Base-by-base conservation (phyloP, 2,797 vertebrate genomes). In the Cossypha polioptera region DNA sequence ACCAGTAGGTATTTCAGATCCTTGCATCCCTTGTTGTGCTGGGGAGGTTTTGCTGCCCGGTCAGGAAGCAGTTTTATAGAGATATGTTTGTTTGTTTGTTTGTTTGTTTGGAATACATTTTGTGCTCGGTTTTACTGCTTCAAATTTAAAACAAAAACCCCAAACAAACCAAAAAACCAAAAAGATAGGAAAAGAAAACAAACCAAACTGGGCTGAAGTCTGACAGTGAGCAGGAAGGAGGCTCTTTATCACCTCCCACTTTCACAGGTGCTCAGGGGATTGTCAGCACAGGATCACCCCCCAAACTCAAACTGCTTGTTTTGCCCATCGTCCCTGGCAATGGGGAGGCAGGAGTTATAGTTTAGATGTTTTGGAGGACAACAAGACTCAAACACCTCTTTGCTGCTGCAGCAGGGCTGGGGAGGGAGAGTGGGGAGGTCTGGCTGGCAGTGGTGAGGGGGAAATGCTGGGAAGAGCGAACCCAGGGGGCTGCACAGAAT, bases 1-100 rank as follows among this genome's bases (percentile, higher is more conserved):
- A 78, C 82, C 88, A 94, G 96, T 95, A 95, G 65, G 94, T 96
- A 97, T 96, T 97, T 97, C 97, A 97, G 95, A 96, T 93, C 96
- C 96, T 91, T 63, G 50, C 47, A 96, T 92, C 94, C 96, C 96
- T 96, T 97, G 71, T 85, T 88, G 74, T 74, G 80, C 62, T 0
- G 0, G 63, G 62, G 21, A 71, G 42, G 24, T 93, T 95, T 80
- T 47, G 8, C 5, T 63, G 68, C 75, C 78, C 18, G 1, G 2
- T 82, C 33, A 57, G 50, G 78, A 92, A 80, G 66, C 0, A 4
- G 86, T 68, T 78, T 38, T 65, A 47, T 6, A 57, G 43, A 74
- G 43, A 79, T 71, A 51, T 47, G 59, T 85, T 59, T 92, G 77
- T 42, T 65, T 93, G 36, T 36, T 65, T 93, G 36, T 36, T 36